Evolutionary conservation across 1,140 invertebrate species (phyloP), one percentile per base, ranked within the genome.

Genomic region (Polyergus mexicanus): DNA sequence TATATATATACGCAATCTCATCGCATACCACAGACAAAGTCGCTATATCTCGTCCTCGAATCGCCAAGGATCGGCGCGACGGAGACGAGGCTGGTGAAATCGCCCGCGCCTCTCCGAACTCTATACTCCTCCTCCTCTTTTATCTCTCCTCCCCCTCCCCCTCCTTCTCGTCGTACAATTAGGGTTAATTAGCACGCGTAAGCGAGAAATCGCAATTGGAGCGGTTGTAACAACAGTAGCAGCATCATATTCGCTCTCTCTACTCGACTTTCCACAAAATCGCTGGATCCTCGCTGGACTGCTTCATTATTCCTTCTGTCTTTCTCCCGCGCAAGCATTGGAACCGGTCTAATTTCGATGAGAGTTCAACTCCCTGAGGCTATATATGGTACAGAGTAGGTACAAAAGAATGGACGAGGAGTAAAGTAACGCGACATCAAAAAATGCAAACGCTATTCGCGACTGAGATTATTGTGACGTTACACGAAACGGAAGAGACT

Each of bases 141-240:
- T 47, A 47, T 86, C 69, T 22, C 51, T 78, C 32, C 6, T 28
- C 22, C 6, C 35, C 8, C 10, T 10, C 62, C 54, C 32, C 10
- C 47, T 58, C 38, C 22, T 51, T 35, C 19, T 25, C 2, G 0
- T 66, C 85, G 44, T 54, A 85, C 89, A 90, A 90, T 90, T 90
- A 90, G 80, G 89, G 89, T 90, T 90, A 90, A 90, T 90, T 90
- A 89, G 89, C 69, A 90, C 85, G 89, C 89, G 88, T 90, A 90
- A 90, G 89, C 89, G 88, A 89, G 89, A 90, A 90, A 90, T 90
- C 88, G 89, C 88, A 90, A 90, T 90, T 90, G 89, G 88, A 90
- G 88, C 51, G 25, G 22, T 32, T 4, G 47, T 38, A 75, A n/a
- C 62, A 74, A 56, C 83, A 38, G 63, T 11, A 38, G 71, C 72